Evolutionary conservation across 1,140 invertebrate species (phyloP).

Genomic region (Drosophila nigromelanica): DNA sequence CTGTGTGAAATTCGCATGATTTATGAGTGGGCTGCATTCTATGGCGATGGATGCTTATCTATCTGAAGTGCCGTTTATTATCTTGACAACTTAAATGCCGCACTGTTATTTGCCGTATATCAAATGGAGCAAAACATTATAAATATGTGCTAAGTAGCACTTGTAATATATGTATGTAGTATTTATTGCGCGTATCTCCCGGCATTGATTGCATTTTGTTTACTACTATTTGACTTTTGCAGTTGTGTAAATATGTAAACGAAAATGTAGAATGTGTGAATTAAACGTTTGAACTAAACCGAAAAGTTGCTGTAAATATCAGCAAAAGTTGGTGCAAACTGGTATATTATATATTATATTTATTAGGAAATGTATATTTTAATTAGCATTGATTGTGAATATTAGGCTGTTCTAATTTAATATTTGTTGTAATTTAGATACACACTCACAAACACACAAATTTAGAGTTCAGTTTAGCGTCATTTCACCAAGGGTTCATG

Average conservation of each 20-base stretch:
- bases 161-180: conserved; percentile 21
- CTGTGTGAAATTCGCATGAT: conserved; percentile 43
- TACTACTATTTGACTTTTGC: conserved; percentile 34
- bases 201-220: conserved; percentile 45
- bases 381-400: not conserved
- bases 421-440: not conserved
- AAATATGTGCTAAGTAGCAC: conserved; percentile 40
- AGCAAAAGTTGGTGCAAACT: conserved; percentile 17
- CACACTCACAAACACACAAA: not conserved
- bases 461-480: too few relatives aligned
- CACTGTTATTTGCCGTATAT: conserved; percentile 39
- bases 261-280: conserved; percentile 25
- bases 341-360: conserved; percentile 15
- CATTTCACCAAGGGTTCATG: not conserved
- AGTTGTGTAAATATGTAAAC: conserved; percentile 31
- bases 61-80: conserved; percentile 54
- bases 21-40: conserved; percentile 44
- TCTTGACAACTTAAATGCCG: conserved; percentile 57
- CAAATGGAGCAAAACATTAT: conserved; percentile 39
- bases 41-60: conserved; percentile 50
- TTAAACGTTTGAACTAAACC: conserved; percentile 17
- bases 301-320: conserved; percentile 17
- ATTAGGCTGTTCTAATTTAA: not conserved
- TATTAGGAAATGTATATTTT: not conserved
- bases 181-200: conserved; percentile 30